phyloP scores from a whole-genome alignment of 2,888 invertebrate species.

The Limnephilus rhombicus region DNA sequence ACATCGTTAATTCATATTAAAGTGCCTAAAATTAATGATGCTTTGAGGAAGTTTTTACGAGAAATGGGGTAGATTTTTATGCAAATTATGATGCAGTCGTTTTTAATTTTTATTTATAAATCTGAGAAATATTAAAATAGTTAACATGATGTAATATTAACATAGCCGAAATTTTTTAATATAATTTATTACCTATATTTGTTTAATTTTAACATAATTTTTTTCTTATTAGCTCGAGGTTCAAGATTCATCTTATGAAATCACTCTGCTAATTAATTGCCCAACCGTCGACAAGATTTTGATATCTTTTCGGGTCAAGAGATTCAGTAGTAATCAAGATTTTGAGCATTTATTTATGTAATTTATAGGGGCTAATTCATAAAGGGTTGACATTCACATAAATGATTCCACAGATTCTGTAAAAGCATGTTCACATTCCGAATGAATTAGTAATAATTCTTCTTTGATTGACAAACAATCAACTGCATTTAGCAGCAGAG shows the following conservation, averaged over 20 bases:
- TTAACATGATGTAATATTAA: no score
- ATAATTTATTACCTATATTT: no score
- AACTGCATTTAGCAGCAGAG: background rate
- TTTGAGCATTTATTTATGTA: background rate
- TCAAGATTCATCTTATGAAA: no score
- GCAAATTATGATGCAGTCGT: background rate
- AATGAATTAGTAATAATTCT: background rate
- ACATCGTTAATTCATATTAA: background rate
- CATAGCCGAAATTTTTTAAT: no score
- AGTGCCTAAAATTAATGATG: background rate
- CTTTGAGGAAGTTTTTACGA: background rate
- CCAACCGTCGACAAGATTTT: no score
- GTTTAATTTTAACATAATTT: no score
- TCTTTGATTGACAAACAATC: background rate
- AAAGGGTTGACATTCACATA: background rate
- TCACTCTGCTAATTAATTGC: no score
- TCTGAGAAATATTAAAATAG: no score
- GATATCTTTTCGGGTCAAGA: background rate
- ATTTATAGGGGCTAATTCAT: background rate
- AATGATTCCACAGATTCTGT: background rate
- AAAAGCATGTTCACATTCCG: background rate
- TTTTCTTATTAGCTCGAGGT: no score
- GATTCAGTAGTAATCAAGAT: background rate
- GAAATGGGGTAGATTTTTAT: background rate
- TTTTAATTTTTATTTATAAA: no score